A percentile compares a stretch with the other conserved stretches of the same genome.
These are phyloP conservation scores for Sepiola atlantica DNA, from an alignment of 2,888 invertebrate genomes.

Conservation along the genomic window DNA sequence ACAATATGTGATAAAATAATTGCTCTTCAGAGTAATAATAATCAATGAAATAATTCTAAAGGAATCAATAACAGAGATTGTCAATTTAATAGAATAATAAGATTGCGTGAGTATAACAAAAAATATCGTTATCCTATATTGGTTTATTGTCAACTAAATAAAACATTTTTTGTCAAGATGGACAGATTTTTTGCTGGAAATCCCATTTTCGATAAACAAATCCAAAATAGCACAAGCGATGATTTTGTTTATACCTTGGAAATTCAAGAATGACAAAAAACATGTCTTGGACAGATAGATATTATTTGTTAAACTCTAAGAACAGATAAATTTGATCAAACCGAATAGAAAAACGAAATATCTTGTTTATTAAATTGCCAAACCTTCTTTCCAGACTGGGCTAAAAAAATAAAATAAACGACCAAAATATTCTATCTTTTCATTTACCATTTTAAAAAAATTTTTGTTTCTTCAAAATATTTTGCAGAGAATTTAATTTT, in stretches of 20 bases:
- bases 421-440: neutral
- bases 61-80: neutral
- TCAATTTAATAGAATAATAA: neutral
- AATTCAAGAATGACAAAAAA: neutral
- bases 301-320: neutral
- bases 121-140: neutral
- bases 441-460: neutral
- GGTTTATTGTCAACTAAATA: too few relatives aligned
- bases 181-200: neutral
- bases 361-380: neutral
- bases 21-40: too few relatives aligned
- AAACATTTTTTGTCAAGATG: too few relatives aligned
- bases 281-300: neutral
- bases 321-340: neutral
- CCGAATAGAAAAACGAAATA: too few relatives aligned
- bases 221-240: neutral
- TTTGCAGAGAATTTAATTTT: neutral
- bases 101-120: neutral
- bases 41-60: neutral
- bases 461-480: neutral
- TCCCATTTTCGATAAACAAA: neutral
- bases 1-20: too few relatives aligned
- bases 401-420: too few relatives aligned
- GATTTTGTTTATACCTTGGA: neutral
- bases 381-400: neutral